Evolutionary conservation across 2,113 vertebrate species (phyloP).

Genomic region (Otus sunia): DNA sequence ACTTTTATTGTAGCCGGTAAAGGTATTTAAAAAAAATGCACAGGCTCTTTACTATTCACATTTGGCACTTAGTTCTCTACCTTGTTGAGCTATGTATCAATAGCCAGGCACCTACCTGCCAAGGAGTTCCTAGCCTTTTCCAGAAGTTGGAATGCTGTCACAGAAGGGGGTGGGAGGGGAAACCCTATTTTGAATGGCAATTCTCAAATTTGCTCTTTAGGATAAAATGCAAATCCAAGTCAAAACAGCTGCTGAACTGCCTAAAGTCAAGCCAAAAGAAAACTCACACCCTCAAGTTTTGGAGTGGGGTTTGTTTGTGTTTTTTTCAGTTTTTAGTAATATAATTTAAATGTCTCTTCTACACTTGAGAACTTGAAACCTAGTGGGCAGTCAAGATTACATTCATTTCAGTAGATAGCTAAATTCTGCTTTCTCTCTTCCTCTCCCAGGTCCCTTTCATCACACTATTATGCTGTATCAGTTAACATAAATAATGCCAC

Average conservation of each 20-base stretch:
- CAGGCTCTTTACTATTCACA: not conserved
- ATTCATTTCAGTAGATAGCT: not conserved
- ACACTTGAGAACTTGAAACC: not conserved
- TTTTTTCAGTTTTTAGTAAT: not conserved
- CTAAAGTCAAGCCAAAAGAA: not conserved
- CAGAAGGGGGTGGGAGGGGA: not conserved
- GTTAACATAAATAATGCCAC: not conserved
- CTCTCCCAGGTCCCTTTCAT: not conserved
- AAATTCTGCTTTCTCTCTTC: not conserved
- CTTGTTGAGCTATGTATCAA: not conserved
- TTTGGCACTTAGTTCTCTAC: not conserved
- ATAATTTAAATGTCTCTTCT: not conserved
- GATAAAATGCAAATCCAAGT: not conserved
- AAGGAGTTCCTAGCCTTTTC: not conserved
- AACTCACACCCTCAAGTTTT: not conserved
- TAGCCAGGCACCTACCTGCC: not conserved
- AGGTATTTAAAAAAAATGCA: not conserved
- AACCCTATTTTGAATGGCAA: not conserved
- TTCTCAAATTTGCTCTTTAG: not conserved
- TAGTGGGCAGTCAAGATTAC: not conserved
- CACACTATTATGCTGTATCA: not conserved
- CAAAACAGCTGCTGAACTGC: not conserved
- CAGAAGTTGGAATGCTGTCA: not conserved
- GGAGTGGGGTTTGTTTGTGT: fast-evolving
- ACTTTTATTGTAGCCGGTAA: not conserved